Base-by-base conservation (phyloP, 2,797 vertebrate genomes). In the Propithecus deckenii region DNA sequence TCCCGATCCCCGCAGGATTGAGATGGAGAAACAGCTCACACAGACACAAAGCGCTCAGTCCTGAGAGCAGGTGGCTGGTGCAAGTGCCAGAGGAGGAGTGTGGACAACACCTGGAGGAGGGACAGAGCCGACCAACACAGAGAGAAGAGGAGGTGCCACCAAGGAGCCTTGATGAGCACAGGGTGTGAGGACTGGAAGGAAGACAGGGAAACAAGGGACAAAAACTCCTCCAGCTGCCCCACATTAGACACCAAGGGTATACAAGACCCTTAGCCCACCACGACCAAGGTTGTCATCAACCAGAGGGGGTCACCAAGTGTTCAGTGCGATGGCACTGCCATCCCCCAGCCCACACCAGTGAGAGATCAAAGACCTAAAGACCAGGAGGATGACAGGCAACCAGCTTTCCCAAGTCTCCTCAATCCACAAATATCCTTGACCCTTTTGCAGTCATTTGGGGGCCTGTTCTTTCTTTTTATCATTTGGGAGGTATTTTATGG, bases 321-420 rank as follows among this genome's bases (percentile, higher is more conserved):
- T 17, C 14, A 2, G 4, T 2, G 11, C 2, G 9, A 67, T 1
- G 38, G 46, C 1, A 0, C 23, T 12, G n/a, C 43, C 43, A 22
- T 28, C 25, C 35, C 14, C 48, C 80, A 74, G 35, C 67, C 38
- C 41, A 59, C 28, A 18, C 15, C 61, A 43, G 50, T 1, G 13
- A 12, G 57, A 32, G 57, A 17, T 25, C 38, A 2, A 13, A 1
- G 1, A 41, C 23, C 72, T 23, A 7, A 48, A 22, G 10, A 61
- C 48, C 84, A 25, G 48, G 5, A 90, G 50, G 30, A 38, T 1
- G 10, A n/a, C n/a, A 3, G 32, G 7, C 67, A 41, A 0, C 20
- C 80, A 22, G 7, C 30, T 59, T 32, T 74, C n/a, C 30, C 38
- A 4, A 2, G 55, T 22, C 30, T 18, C 41, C 35, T 6, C 50